phyloP scores from a whole-genome alignment of 2,888 invertebrate genomes.

The Drosophila koepferae region DNA sequence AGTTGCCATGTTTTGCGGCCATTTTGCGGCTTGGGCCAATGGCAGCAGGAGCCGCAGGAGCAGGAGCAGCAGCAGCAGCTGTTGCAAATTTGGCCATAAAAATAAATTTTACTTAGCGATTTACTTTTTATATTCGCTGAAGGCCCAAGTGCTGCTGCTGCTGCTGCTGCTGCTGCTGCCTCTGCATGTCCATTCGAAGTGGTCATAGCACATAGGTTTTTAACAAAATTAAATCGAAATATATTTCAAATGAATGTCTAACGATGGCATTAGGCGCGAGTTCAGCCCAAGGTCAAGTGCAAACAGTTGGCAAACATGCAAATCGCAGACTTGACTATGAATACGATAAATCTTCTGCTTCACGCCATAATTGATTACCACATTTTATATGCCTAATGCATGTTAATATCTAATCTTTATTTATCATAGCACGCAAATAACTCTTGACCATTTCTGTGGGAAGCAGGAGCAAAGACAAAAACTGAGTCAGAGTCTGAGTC shows the following conservation, averaged over 20 bases:
- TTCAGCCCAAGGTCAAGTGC: slow-evolving; percentile 45
- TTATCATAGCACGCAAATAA: too few species aligned
- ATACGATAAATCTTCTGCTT: background rate
- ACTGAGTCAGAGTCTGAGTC: too few species aligned
- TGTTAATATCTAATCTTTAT: background rate
- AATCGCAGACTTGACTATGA: background rate
- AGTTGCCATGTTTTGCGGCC: slow-evolving; percentile 65
- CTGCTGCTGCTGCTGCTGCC: background rate
- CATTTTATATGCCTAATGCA: background rate
- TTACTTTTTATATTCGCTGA: slow-evolving; percentile 48
- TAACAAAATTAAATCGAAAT: slow-evolving; percentile 66
- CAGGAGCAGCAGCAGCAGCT: slow-evolving; percentile 62
- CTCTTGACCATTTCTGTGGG: too few species aligned
- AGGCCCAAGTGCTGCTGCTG: slow-evolving; percentile 8
- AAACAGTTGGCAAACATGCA: slow-evolving; percentile 12
- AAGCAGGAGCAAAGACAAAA: too few species aligned
- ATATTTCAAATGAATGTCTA: slow-evolving; percentile 37
- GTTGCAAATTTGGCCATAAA: slow-evolving; percentile 71
- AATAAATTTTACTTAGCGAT: slow-evolving; percentile 72
- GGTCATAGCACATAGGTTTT: slow-evolving; percentile 39
- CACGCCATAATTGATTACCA: too few species aligned
- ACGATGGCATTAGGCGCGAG: slow-evolving; percentile 14
- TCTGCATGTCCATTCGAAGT: slow-evolving; percentile 15
- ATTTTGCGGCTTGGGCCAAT: slow-evolving; percentile 57
- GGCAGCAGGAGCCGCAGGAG: slow-evolving; percentile 57